Conservation (phyloP, 2,113 vertebrate genomes). For the Odontesthes bonariensis region DNA sequence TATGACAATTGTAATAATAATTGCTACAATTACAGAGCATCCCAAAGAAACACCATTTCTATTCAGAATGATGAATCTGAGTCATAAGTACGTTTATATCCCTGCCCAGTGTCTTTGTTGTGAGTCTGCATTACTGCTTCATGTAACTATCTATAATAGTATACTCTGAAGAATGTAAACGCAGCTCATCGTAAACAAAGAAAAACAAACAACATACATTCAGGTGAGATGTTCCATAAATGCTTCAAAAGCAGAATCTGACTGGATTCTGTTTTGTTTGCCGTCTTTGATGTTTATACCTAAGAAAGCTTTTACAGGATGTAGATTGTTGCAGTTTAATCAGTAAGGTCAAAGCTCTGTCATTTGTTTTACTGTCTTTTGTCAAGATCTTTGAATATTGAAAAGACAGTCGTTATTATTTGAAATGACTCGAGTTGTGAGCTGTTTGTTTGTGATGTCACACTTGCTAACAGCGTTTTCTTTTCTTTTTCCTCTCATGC, state of each 20-base stretch:
- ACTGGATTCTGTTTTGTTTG: neutral
- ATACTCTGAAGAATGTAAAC: neutral
- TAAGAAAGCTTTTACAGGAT: no score
- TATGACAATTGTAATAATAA: neutral
- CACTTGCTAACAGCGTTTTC: constrained; percentile 17
- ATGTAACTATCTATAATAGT: neutral
- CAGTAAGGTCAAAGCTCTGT: no score
- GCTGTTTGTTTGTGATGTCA: neutral
- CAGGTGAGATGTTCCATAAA: neutral
- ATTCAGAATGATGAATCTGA: neutral
- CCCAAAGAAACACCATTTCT: neutral
- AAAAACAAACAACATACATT: no score
- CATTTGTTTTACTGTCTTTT: neutral
- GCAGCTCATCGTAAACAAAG: neutral
- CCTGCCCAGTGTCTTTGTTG: neutral
- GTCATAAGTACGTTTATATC: neutral
- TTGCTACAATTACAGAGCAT: neutral
- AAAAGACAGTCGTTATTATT: neutral
- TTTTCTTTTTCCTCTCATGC: neutral
- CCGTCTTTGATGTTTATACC: no score
- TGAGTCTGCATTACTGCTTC: neutral
- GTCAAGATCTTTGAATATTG: no score
- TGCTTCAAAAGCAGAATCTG: neutral
- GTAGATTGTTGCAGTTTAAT: neutral
- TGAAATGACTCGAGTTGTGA: neutral